Percentiles rank a stretch among this genome's conserved stretches.
Conservation (phyloP, 2,888 invertebrate species). For the Agonum fuliginosum region DNA sequence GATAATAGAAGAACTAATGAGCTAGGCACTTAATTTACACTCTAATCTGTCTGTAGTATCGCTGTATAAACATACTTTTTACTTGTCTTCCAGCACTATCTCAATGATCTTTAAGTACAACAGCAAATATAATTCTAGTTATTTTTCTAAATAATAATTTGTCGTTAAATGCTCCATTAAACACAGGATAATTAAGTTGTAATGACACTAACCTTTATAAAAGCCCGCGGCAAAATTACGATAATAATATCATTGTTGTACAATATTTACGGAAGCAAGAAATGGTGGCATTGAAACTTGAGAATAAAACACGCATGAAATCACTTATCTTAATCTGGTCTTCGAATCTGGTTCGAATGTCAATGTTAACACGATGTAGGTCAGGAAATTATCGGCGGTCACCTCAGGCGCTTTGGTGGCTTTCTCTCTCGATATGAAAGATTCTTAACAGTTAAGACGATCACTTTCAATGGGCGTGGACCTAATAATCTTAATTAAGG, state of each 20-base stretch:
- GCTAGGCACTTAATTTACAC: too few species aligned
- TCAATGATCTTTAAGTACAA: too few species aligned
- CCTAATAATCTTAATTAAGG: not conserved
- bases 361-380: slow-evolving; percentile 43
- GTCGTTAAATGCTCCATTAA: too few species aligned
- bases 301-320: slow-evolving; percentile 11
- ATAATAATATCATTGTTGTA: not conserved
- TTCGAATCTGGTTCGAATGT: slow-evolving; percentile 18
- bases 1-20: too few species aligned
- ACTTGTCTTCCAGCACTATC: too few species aligned
- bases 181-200: too few species aligned
- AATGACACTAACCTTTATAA: not conserved
- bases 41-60: too few species aligned
- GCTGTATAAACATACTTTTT: too few species aligned
- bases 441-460: not conserved
- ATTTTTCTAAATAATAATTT: too few species aligned
- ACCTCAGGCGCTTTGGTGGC: not conserved
- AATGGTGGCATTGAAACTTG: slow-evolving; percentile 2
- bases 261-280: slow-evolving; percentile 3
- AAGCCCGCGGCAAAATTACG: not conserved
- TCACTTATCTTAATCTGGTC: not conserved
- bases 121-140: too few species aligned
- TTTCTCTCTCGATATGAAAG: not conserved
- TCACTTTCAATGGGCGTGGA: not conserved
- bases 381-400: slow-evolving; percentile 28